Conservation (phyloP, 1,140 invertebrate species). For the Pachypeltis micranthus region DNA sequence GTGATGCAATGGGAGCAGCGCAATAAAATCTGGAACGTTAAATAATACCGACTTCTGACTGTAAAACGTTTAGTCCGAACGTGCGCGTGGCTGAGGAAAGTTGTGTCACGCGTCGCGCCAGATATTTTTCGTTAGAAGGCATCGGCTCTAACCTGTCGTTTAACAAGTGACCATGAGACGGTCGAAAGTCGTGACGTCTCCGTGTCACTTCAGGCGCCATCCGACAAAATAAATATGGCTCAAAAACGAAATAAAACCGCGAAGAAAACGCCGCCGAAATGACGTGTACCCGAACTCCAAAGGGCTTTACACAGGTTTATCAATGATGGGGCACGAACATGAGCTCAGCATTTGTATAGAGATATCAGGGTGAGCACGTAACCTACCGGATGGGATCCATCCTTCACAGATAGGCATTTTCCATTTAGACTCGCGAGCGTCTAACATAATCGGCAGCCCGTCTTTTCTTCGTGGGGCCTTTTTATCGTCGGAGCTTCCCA, state of each 20-base stretch:
- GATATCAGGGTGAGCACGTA: neutral
- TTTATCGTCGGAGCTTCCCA: neutral
- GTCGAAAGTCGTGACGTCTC: neutral
- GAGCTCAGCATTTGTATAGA: neutral
- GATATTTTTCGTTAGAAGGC: too few species aligned
- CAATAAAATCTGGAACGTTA: too few species aligned
- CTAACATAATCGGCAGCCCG: neutral
- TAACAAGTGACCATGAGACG: neutral
- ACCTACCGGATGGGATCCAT: neutral
- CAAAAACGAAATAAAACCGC: neutral
- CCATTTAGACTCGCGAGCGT: neutral
- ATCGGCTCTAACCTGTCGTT: too few species aligned
- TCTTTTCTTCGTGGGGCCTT: neutral
- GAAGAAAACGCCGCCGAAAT: too few species aligned
- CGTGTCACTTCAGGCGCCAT: neutral
- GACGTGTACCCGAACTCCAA: too few species aligned
- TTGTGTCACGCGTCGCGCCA: too few species aligned
- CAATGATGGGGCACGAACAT: neutral
- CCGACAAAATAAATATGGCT: neutral
- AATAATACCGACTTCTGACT: too few species aligned
- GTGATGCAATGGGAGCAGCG: too few species aligned
- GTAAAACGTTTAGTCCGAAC: too few species aligned
- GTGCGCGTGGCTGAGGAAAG: too few species aligned
- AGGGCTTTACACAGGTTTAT: too few species aligned
- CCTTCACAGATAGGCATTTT: neutral